Base-by-base conservation (phyloP, 2,888 invertebrate genomes). In the Oeneis ivallda region DNA sequence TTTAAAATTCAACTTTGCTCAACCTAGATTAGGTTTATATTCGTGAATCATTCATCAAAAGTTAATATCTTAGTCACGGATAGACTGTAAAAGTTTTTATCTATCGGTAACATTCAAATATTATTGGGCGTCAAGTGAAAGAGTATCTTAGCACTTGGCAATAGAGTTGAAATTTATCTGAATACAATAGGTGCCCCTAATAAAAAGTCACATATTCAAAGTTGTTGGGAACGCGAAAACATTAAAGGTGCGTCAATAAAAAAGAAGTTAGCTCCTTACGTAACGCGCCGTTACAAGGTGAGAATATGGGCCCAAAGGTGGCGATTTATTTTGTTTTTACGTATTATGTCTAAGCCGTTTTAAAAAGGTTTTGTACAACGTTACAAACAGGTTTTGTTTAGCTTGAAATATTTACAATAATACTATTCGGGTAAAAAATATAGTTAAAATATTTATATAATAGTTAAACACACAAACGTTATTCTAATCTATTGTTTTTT, bases 211-310 rank as follows among this genome's bases (percentile, higher is more conserved):
- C 77, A 84, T 86, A 87, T 88, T 85, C 88, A 87, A 90, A 91
- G 86, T 88, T 88, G 85, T 87, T 86, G 76, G 83, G 82, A 87
- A 84, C 81, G 82, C 81, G 83, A 83, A 83, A 82, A 76, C 86
- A 84, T 86, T 88, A 88, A 89, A 91, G 90, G 91, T 89, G 88
- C 75, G 84, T 79, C 85, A 82, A 89, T 92, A 92, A 91, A 92
- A 92, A 87, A 85, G 86, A 88, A 88, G 88, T 91, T 88, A 87
- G 86, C 87, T 83, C 86, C 90, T 91, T 91, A 85, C 83, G 85
- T 86, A 80, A 80, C 76, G 78, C 75, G 80, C 79, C 78, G 83
- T 85, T 82, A 86, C 80, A 83, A 85, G 83, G 83, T 84, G 84
- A 72, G 80, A 75, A 78, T 81, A 76, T 74, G 77, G 79, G 79